Evolutionary conservation across 23 tunicate genomes (phyloP), one percentile per base, ranked within the genome.

Genomic region (Aplidium turbinatum): DNA sequence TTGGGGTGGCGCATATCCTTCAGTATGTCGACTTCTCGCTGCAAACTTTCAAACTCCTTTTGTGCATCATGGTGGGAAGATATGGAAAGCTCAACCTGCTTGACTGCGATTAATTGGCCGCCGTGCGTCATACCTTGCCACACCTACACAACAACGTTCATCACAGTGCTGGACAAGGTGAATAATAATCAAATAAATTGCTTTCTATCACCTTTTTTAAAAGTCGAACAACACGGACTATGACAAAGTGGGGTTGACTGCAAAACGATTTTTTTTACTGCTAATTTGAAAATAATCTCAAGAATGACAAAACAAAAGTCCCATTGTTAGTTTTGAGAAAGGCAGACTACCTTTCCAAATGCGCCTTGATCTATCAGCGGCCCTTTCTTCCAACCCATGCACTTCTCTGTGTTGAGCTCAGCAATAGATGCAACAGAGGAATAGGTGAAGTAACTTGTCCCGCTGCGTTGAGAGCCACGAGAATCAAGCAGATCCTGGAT

Each of bases 111-210:
- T 56, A 91, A 65, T 33, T 91, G 85, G 3, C 97, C 97, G 27
- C 83, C 83, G 23, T 57, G 63, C 0, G 97, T 91, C 86, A 91
- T 77, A 11, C 90, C 97, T 91, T 91, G 82, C 83, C 79, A 91
- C 26, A 91, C 97, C 96, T 89, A 19, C 38, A 39, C 3, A 57
- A 74, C n/a, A 68, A 47, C 5, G 6, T 24, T 7, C n/a, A 13
- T n/a, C n/a, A n/a, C n/a, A n/a, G n/a, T n/a, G n/a, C n/a, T n/a
- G n/a, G n/a, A n/a, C n/a, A n/a, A n/a, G n/a, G n/a, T n/a, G n/a
- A n/a, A n/a, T n/a, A n/a, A n/a, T n/a, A n/a, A n/a, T n/a, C n/a
- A n/a, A n/a, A n/a, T n/a, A n/a, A n/a, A n/a, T n/a, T n/a, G n/a
- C n/a, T n/a, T n/a, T n/a, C n/a, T n/a, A n/a, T n/a, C n/a, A n/a